These are phyloP conservation scores for Brevipalpus yothersi DNA, from an alignment of 1,140 invertebrate species.

Conservation along the genomic window DNA sequence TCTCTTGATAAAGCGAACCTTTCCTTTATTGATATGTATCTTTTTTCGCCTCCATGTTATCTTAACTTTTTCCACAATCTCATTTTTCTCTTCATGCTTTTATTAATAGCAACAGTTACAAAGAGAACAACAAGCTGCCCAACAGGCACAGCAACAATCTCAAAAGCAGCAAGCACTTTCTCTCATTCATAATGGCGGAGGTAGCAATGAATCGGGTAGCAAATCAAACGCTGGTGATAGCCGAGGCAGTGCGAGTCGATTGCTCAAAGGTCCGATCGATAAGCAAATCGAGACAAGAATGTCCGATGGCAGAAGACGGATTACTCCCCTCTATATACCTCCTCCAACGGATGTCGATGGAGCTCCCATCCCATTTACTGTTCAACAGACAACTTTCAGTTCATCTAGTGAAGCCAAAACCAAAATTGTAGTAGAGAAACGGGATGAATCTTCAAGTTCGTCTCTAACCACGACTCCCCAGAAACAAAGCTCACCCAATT, in stretches of 20 bases:
- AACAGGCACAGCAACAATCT: neutral
- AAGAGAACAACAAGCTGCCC: neutral
- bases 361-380: neutral
- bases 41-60: too few species aligned
- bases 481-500: slow-evolving; percentile 8
- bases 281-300: slow-evolving; percentile 88
- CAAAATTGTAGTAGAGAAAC: slow-evolving; percentile 51
- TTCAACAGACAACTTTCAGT: slow-evolving; percentile 32
- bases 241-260: neutral
- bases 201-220: neutral
- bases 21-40: too few species aligned
- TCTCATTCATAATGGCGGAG: neutral
- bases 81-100: too few species aligned
- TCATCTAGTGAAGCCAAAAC: slow-evolving; percentile 50
- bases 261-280: slow-evolving; percentile 36
- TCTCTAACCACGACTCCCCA: neutral
- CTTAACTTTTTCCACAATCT: too few species aligned
- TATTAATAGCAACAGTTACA: neutral
- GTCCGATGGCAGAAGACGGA: slow-evolving; percentile 70
- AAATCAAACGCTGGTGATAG: neutral
- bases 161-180: neutral
- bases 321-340: slow-evolving; percentile 84
- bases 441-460: slow-evolving; percentile 28
- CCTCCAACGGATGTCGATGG: slow-evolving; percentile 25
- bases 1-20: too few species aligned